Percentiles rank a stretch among this genome's conserved stretches.
Conservation (phyloP, 1,140 invertebrate species). For the Camponotus pennsylvanicus region DNA sequence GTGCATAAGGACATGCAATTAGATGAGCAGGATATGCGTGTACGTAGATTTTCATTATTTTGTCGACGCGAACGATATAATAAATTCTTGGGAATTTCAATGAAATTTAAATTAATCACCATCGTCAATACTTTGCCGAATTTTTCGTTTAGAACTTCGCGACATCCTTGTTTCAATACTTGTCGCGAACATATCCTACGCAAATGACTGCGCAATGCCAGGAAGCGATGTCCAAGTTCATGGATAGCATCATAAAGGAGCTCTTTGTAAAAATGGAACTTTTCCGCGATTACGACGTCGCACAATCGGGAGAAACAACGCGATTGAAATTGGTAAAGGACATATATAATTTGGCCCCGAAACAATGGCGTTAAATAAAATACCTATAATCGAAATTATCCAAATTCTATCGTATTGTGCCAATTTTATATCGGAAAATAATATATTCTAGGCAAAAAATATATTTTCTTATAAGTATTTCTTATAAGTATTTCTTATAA, state of each 20-base stretch:
- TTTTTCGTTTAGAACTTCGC: constrained; percentile 69
- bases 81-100: constrained; percentile 24
- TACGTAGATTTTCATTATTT: constrained; percentile 59
- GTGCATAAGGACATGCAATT: constrained; percentile 79
- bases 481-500: no score
- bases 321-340: background rate
- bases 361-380: background rate
- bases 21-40: constrained; percentile 68
- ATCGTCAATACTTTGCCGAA: background rate
- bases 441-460: no score
- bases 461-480: background rate
- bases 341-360: background rate
- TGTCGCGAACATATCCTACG: constrained; percentile 65
- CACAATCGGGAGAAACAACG: background rate
- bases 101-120: background rate
- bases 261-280: constrained; percentile 72
- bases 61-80: background rate
- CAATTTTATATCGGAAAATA: background rate
- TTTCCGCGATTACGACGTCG: constrained; percentile 67
- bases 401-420: background rate
- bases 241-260: constrained; percentile 72
- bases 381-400: background rate
- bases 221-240: constrained; percentile 69
- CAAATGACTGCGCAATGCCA: constrained; percentile 66
- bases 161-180: constrained; percentile 67